Conservation (phyloP, 2,888 invertebrate genomes). For the Drosophila multiciliata region DNA sequence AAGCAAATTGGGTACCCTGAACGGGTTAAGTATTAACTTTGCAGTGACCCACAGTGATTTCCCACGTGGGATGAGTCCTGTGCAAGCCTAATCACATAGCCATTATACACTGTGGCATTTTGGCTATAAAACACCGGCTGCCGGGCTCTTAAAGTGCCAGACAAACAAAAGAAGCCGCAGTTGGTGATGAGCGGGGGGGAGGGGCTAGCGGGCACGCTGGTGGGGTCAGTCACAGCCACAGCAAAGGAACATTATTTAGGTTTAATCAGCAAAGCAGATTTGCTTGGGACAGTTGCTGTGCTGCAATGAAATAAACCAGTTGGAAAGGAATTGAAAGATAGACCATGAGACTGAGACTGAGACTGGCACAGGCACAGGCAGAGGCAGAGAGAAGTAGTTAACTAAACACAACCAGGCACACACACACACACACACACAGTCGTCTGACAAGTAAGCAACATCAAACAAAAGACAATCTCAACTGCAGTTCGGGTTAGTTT, state of each 20-base stretch:
- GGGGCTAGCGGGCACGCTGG: not conserved
- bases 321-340: conserved; percentile 64
- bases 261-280: conserved; percentile 78
- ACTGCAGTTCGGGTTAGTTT: conserved; percentile 36
- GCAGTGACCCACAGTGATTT: conserved; percentile 40
- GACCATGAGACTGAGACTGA: conserved; percentile 42
- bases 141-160: conserved; percentile 49
- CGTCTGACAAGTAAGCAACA: conserved; percentile 42
- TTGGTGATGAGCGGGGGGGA: not conserved
- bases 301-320: conserved; percentile 72
- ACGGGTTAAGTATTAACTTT: conserved; percentile 32
- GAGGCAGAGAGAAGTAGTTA: conserved; percentile 50
- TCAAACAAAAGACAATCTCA: conserved; percentile 61
- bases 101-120: conserved; percentile 50
- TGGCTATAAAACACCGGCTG: conserved; percentile 51
- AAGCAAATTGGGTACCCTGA: conserved; percentile 6
- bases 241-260: conserved; percentile 74
- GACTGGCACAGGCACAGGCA: conserved; percentile 43
- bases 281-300: conserved; percentile 66
- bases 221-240: conserved; percentile 33
- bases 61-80: conserved; percentile 19
- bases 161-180: conserved; percentile 41
- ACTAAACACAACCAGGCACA: conserved; percentile 28
- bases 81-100: conserved; percentile 48
- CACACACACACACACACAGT: conserved; percentile 5